Evolutionary conservation across 2,888 invertebrate species (phyloP), one percentile per base, ranked within the genome.

Genomic region (Furcula furcula): DNA sequence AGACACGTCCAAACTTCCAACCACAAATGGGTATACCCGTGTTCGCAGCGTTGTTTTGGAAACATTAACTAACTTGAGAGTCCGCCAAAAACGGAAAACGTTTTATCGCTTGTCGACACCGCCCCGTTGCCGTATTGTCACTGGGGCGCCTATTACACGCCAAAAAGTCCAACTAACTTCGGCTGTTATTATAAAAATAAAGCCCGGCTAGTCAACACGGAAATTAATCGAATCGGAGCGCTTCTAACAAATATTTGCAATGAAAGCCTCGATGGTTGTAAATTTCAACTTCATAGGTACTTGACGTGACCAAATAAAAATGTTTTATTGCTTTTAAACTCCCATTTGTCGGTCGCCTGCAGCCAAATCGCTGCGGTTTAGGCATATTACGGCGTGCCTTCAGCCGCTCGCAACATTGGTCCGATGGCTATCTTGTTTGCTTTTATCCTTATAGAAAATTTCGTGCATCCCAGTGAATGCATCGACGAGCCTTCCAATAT

Each of bases 361-460:
- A 53, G 47, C 37, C 45, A 53, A 64, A 61, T 61, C 59, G 55
- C 39, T 54, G 58, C 32, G 42, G 42, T 55, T 55, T 51, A 45
- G 47, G 35, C 28, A 45, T 43, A 50, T 50, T 48, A 51, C 55
- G 45, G 45, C 29, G 31, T 49, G 44, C 53, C 55, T 54, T 18
- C 7, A 28, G 11, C 7, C 7, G 36, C 68, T 71, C 60, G 68
- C 69, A 76, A 79, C 80, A 81, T 76, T 74, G 79, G 70, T 75
- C 63, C 77, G 79, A 85, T 81, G 78, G 79, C 75, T 80, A 87
- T 85, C 88, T 82, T 86, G 86, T 87, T 87, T 85, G 85, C 86
- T 85, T 85, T 86, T 86, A 87, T 86, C 81, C 85, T 87, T 86
- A 87, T 87, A 87, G 84, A 87, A 86, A 86, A 86, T 85, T 86